phyloP scores from a whole-genome alignment of 2,797 vertebrate genomes.

The Eospalax fontanierii region DNA sequence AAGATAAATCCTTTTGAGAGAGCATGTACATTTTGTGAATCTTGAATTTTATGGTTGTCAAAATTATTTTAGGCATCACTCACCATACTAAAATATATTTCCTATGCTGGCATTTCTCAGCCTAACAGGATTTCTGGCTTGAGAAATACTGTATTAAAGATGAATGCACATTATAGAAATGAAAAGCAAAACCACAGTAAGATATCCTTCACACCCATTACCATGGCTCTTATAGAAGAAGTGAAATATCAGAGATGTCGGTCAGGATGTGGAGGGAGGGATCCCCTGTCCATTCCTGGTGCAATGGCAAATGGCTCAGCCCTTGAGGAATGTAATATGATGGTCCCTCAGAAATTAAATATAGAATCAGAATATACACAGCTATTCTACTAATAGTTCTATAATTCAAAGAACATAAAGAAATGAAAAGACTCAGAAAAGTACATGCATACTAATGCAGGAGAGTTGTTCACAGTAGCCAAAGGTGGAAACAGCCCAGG shows the following conservation, averaged over 20 bases:
- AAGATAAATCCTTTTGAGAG: not conserved
- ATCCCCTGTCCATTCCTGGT: not conserved
- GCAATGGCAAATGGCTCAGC: not conserved
- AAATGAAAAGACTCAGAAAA: not conserved
- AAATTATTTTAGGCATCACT: not conserved
- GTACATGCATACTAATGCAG: not conserved
- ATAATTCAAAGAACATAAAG: not conserved
- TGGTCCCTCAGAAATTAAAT: not conserved
- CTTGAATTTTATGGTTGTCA: not conserved
- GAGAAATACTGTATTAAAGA: not conserved
- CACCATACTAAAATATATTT: not conserved
- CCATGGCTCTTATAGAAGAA: not conserved
- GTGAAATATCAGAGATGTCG: not conserved
- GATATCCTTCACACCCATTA: not conserved
- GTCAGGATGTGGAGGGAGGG: not conserved
- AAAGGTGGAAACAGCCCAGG: not conserved
- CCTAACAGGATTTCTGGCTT: not conserved
- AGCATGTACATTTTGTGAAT: not conserved
- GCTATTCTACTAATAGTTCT: not conserved
- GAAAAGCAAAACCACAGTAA: not conserved
- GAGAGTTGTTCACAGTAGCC: not conserved
- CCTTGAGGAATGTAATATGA: not conserved
- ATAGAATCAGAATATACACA: not conserved
- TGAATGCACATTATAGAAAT: not conserved
- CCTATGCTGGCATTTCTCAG: not conserved